Evolutionary conservation across 2,888 invertebrate species (phyloP), one percentile per base, ranked within the genome.

Genomic region (Andrena dorsata): DNA sequence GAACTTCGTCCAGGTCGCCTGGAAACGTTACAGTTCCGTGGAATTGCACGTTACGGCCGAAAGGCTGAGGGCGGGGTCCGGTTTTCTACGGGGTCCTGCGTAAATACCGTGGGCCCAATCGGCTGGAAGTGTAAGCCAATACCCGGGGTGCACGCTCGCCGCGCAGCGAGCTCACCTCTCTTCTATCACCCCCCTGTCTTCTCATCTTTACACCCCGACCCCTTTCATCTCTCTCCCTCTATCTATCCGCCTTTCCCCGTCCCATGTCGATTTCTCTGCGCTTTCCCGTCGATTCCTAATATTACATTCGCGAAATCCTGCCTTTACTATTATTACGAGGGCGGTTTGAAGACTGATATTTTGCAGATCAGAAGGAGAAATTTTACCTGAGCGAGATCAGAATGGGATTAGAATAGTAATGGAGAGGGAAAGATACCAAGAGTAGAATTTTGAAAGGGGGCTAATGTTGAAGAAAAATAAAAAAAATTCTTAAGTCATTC

Each of bases 51-150:
- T 73, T 23, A 7, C 23, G 53, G n/a, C 49, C 60, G 64, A 66
- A 58, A 77, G 61, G 41, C 28, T 53, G 76, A 79, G 75, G 74
- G 68, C 80, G 79, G 71, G 75, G 82, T 83, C 80, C 80, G 61
- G 78, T 85, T 80, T 84, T 84, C 75, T 83, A 87, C 74, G 82
- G 83, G 81, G 76, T 81, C 84, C 83, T 85, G 86, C 89, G 90
- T 90, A 90, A 93, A 93, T 93, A 90, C 93, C 93, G 68, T 85
- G 76, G 74, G 89, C 80, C 90, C 92, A 91, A 93, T 94, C 93
- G 92, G 89, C 88, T 90, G 93, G 91, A 92, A 93, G 87, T 90
- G 93, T 93, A 93, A 93, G 89, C 86, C 92, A 92, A 93, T 93
- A 93, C 92, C 89, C 87, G 80, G 86, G 83, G 86, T 82, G 76